Evolutionary conservation across 2,113 vertebrate species (phyloP), one percentile per base, ranked within the genome.

Genomic region (Talpa occidentalis): DNA sequence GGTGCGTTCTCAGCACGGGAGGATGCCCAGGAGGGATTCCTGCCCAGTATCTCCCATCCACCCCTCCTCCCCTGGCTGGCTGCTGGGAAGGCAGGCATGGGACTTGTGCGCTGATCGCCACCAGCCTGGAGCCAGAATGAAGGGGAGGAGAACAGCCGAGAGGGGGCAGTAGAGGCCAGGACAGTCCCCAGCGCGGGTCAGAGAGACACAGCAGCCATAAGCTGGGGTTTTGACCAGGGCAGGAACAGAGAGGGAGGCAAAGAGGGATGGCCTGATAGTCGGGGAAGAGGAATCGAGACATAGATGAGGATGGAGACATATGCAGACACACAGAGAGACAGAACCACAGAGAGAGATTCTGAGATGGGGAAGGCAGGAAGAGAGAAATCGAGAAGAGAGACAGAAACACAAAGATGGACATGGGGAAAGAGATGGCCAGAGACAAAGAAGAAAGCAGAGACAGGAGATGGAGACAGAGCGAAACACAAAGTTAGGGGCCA

Each of bases 141-240:
- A 97, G 93, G 90, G 84, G 78, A 82, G 77, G 84, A 81, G 35
- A 81, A 73, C 35, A 67, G 90, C 96, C 97, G 90, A 96, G 95
- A 97, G 97, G 90, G 97, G 97, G 97, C 97, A 97, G 97, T 96
- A 97, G 95, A 97, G 96, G 84, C 94, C 95, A 97, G 95, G 88
- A 90, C 37, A 96, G 90, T 52, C 88, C 90, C 52, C 19, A 32
- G 86, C 64, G 89, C 42, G 66, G 80, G 84, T 77, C 69, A 17
- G 69, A 67, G 64, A 91, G 59, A 40, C 74, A 35, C 42, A n/a
- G 47, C 4, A 32, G 91, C 44, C 91, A 94, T 49, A 40, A 78
- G 40, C 85, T 32, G 32, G 77, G 84, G 84, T 92, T 79, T 77
- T 47, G 72, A 84, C 76, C 42, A 15, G 44, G 28, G 56, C 2